Base-by-base conservation (phyloP, 2,888 invertebrate species). In the Nemoura dubitans region DNA sequence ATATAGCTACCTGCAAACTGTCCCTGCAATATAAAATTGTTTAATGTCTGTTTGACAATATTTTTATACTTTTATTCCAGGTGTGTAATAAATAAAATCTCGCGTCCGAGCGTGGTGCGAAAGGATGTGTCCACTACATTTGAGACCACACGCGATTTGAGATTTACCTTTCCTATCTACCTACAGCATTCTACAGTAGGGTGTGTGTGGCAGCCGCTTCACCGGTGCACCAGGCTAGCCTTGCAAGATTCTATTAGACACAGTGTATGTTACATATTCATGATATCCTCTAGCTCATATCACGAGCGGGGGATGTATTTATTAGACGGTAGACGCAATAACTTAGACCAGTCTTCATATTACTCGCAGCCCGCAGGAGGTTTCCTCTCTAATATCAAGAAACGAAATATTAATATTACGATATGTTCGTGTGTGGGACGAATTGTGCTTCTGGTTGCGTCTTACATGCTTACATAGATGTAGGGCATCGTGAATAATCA, bases 241-340 rank as follows among this genome's bases (percentile, higher is more conserved):
- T 27, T 78, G 78, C 28, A 26, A 78, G 25, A 27, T 78, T 78
- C 78, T 78, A 78, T 78, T 78, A 78, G 26, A 78, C 26, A 27
- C 78, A 78, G 26, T 27, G 6, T n/a, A 30, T n/a, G 82, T 28
- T 86, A 26, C 86, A 86, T 86, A 86, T 86, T 82, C 86, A 86
- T 86, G 86, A 86, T 36, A 16, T 83, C 26, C 26, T 83, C 43
- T 82, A 77, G 26, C 42, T 81, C 80, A 76, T 25, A 86, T 43
- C 76, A 10, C 29, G 27, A 85, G n/a, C 76, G 82, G 25, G 76
- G 86, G 82, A 86, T 86, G 77, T 83, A 83, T 86, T 86, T 86
- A 86, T 83, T 86, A 83, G 82, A 28, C 28, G 43, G 83, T 28
- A 43, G 83, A 86, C 25, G 86, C 7, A 78, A 80, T 86, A 86